Evolutionary conservation across 2,888 invertebrate genomes (phyloP).

Genomic region (Sylvicola fuscatus): DNA sequence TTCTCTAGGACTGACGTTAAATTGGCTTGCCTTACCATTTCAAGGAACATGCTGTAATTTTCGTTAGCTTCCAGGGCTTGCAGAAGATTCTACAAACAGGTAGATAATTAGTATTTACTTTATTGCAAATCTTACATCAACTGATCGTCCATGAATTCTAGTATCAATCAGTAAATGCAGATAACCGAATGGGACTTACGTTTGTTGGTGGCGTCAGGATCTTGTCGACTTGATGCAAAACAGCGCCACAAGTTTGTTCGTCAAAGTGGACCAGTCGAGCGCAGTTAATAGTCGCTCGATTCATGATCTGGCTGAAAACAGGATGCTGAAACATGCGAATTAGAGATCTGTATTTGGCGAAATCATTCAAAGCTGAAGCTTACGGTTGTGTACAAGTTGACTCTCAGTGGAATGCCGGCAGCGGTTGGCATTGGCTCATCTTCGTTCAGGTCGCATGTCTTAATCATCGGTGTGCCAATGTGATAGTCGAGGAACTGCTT

Average conservation of each 20-base stretch:
- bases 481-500: constrained; percentile 41
- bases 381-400: constrained; percentile 39
- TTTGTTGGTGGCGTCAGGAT: constrained; percentile 25
- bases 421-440: constrained; percentile 30
- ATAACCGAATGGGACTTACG: constrained; percentile 10
- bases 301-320: constrained; percentile 32
- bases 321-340: constrained; percentile 21
- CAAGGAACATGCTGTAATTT: constrained; percentile 22
- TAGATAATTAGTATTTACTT: too few species aligned
- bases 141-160: background rate
- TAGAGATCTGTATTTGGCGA: background rate
- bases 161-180: background rate
- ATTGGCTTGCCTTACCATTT: constrained; percentile 19
- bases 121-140: too few species aligned
- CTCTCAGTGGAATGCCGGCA: constrained; percentile 28
- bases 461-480: constrained; percentile 31
- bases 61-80: constrained; percentile 18
- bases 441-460: constrained; percentile 32
- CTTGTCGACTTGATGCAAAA: constrained; percentile 41
- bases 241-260: constrained; percentile 43
- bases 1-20: constrained; percentile 18
- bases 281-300: constrained; percentile 45
- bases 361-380: constrained; percentile 10
- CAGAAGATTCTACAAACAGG: constrained; percentile 14
- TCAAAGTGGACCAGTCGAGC: constrained; percentile 37